Percentiles rank a stretch among this genome's conserved stretches.
These are phyloP conservation scores for Galemys pyrenaicus DNA, from an alignment of 2,113 vertebrate genomes.

Conservation along the genomic window DNA sequence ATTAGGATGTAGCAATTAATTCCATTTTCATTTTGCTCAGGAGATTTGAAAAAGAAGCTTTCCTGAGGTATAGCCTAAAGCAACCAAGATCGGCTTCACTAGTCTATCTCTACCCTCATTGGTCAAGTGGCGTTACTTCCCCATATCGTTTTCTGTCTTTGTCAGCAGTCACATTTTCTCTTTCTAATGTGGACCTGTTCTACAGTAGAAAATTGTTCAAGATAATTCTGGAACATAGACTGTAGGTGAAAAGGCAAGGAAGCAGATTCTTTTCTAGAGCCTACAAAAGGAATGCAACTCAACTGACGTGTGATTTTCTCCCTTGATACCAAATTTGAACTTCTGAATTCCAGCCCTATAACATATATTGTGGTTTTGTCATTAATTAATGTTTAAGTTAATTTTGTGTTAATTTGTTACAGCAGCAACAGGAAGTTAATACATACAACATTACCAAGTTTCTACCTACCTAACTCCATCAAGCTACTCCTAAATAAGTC, in stretches of 20 bases:
- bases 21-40: not conserved
- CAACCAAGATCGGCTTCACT: too few relatives aligned
- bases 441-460: not conserved
- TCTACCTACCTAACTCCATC: not conserved
- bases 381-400: too few relatives aligned
- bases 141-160: not conserved
- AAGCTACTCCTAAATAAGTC: not conserved
- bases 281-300: not conserved
- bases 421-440: not conserved
- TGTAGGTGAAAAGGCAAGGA: not conserved
- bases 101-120: not conserved
- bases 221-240: too few relatives aligned
- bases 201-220: not conserved
- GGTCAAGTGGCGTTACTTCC: not conserved
- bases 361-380: not conserved
- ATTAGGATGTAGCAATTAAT: not conserved
- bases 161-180: not conserved
- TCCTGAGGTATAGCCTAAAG: fast-evolving
- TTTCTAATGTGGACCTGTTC: not conserved
- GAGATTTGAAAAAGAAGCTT: not conserved
- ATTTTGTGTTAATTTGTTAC: not conserved
- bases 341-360: not conserved
- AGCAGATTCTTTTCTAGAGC: not conserved
- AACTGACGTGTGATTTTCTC: not conserved
- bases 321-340: not conserved